A percentile compares a stretch with the other conserved stretches of the same genome.
phyloP scores from a whole-genome alignment of 2,888 invertebrate genomes.

The Emmelina monodactyla region DNA sequence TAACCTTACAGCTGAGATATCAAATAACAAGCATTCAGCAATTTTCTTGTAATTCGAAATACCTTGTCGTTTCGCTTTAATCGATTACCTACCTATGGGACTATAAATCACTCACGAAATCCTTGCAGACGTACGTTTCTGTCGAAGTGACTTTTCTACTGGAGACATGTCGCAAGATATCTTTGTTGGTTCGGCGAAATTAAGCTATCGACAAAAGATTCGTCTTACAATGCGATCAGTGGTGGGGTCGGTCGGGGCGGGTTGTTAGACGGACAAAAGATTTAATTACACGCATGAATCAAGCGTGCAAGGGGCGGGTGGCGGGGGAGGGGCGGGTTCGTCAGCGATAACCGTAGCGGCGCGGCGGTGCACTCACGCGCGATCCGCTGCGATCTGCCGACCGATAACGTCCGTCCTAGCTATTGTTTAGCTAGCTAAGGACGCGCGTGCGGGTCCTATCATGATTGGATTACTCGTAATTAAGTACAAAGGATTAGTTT shows the following conservation, averaged over 20 bases:
- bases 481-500: slow-evolving; percentile 17
- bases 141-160: slow-evolving; percentile 32
- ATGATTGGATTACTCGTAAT: slow-evolving; percentile 34
- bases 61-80: neutral
- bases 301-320: slow-evolving; percentile 32
- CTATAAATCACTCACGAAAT: slow-evolving; percentile 36
- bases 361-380: slow-evolving; percentile 44
- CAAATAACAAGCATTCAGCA: too few species aligned
- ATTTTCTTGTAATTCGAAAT: too few species aligned
- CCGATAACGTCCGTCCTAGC: slow-evolving; percentile 31
- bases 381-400: slow-evolving; percentile 30
- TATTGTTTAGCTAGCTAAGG: slow-evolving; percentile 35
- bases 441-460: slow-evolving; percentile 43
- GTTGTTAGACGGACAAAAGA: slow-evolving; percentile 51
- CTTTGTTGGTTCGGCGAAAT: slow-evolving; percentile 33
- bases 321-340: slow-evolving; percentile 22
- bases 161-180: slow-evolving; percentile 21
- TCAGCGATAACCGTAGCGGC: slow-evolving; percentile 39
- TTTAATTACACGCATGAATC: slow-evolving; percentile 66
- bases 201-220: slow-evolving; percentile 30
- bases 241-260: slow-evolving; percentile 37
- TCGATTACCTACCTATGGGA: slow-evolving; percentile 11
- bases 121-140: slow-evolving; percentile 22
- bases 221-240: slow-evolving; percentile 39
- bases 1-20: too few species aligned